These are phyloP conservation scores for Xylota segnis DNA, from an alignment of 2,888 invertebrate species.

Conservation along the genomic window DNA sequence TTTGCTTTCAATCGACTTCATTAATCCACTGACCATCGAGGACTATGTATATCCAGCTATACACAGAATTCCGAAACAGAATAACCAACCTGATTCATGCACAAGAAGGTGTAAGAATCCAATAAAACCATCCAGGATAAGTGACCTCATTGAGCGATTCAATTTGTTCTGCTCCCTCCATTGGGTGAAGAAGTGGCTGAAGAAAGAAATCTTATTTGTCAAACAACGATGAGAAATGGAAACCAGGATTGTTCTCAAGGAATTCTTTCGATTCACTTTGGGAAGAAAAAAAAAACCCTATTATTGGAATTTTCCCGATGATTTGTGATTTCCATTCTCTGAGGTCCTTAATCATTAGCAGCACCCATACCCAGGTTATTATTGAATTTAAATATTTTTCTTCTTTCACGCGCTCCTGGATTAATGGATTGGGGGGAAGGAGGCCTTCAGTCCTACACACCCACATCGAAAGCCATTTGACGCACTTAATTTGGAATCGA, in stretches of 20 bases:
- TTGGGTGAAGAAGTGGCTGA: background rate
- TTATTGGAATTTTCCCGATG: constrained; percentile 51
- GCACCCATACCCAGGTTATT: background rate
- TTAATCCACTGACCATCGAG: constrained; percentile 24
- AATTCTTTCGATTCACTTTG: background rate
- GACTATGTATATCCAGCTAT: background rate
- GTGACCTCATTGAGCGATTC: constrained; percentile 29
- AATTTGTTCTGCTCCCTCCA: constrained; percentile 13
- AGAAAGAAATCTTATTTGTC: constrained; percentile 17
- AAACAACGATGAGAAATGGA: constrained; percentile 26
- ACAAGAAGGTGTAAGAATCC: constrained; percentile 9
- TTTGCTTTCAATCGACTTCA: constrained; percentile 37
- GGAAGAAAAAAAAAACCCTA: background rate
- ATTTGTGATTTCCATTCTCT: constrained; percentile 47
- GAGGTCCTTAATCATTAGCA: constrained; percentile 38
- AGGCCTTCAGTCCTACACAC: background rate
- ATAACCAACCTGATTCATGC: background rate
- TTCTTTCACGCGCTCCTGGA: background rate
- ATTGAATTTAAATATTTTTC: constrained; percentile 29
- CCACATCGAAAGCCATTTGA: background rate
- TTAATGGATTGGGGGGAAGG: constrained; percentile 40
- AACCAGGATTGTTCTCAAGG: constrained; percentile 3
- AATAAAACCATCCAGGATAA: constrained; percentile 44
- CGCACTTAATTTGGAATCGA: constrained; percentile 27
- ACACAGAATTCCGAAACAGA: background rate